phyloP scores from a whole-genome alignment of 2,888 invertebrate species.

The Caenorhabditis plicata region DNA sequence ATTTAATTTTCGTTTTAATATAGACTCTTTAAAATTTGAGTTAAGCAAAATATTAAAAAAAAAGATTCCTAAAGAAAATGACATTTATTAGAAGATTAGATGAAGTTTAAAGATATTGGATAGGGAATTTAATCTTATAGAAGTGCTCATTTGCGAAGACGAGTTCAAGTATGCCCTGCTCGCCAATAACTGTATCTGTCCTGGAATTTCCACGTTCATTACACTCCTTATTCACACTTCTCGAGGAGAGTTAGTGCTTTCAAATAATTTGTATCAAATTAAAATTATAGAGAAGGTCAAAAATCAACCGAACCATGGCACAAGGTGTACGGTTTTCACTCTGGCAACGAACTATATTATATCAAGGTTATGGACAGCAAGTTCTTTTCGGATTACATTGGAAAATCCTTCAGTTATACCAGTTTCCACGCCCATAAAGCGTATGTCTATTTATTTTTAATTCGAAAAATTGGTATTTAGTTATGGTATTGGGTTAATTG shows the following conservation, averaged over 20 bases:
- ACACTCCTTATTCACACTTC: constrained; percentile 93
- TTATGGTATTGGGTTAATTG: constrained; percentile 93
- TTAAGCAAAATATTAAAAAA: constrained; percentile 1
- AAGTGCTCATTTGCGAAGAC: constrained; percentile 96
- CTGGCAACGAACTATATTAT: constrained; percentile 98
- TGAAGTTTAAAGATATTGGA: constrained; percentile 50
- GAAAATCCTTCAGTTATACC: constrained; percentile 98
- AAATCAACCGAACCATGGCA: constrained; percentile 97
- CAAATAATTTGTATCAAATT: not conserved
- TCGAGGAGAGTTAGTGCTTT: constrained; percentile 84
- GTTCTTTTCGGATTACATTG: constrained; percentile 97
- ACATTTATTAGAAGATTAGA: not conserved
- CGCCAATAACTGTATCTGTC: constrained; percentile 97
- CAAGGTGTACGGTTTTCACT: constrained; percentile 93
- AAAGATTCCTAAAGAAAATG: too few species aligned
- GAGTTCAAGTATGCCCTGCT: constrained; percentile 96
- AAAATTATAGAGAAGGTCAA: constrained; percentile 80
- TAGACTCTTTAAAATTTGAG: too few species aligned
- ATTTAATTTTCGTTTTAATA: too few species aligned
- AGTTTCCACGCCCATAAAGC: constrained; percentile 98
- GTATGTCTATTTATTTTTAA: constrained; percentile 71
- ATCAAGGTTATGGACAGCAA: constrained; percentile 73
- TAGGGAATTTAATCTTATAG: constrained; percentile 66
- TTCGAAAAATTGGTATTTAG: too few species aligned
- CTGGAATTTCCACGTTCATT: constrained; percentile 92